A percentile compares a stretch with the other conserved stretches of the same genome.
Evolutionary conservation across 2,113 vertebrate species (phyloP).

Genomic region (Corvus hawaiiensis): DNA sequence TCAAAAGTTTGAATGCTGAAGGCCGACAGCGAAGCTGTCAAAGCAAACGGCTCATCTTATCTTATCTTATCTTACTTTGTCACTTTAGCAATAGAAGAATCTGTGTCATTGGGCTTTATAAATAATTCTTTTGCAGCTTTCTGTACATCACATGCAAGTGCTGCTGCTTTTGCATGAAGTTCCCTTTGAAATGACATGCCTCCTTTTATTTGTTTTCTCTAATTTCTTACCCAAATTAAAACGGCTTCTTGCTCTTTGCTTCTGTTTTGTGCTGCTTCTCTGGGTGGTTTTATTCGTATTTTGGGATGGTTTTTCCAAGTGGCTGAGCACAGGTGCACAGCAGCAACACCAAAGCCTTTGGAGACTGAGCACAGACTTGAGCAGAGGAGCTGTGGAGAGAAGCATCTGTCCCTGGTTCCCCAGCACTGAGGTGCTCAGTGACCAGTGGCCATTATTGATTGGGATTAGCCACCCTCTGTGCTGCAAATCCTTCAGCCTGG

Average conservation of each 20-base stretch:
- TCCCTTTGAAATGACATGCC: constrained; percentile 9
- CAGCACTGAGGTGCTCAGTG: background rate
- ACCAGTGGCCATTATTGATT: background rate
- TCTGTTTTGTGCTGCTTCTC: background rate
- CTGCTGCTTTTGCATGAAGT: background rate
- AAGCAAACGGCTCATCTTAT: background rate
- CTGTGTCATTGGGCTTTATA: constrained; percentile 34
- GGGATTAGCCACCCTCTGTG: background rate
- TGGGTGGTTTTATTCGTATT: background rate
- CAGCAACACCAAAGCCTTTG: background rate
- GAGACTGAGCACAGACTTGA: background rate
- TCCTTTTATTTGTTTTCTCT: background rate
- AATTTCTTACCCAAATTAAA: background rate
- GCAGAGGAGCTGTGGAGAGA: background rate
- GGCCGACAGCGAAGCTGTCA: constrained; percentile 13
- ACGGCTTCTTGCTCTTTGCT: background rate
- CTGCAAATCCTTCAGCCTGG: background rate
- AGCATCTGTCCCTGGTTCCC: background rate
- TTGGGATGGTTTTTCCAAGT: background rate
- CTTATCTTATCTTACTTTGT: background rate
- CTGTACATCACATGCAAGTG: background rate
- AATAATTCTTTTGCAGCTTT: constrained; percentile 55
- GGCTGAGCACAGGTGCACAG: background rate
- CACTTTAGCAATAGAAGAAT: background rate
- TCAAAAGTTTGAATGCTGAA: background rate